Evolutionary conservation across 1,140 invertebrate species (phyloP).

Genomic region (Centruroides vittatus): DNA sequence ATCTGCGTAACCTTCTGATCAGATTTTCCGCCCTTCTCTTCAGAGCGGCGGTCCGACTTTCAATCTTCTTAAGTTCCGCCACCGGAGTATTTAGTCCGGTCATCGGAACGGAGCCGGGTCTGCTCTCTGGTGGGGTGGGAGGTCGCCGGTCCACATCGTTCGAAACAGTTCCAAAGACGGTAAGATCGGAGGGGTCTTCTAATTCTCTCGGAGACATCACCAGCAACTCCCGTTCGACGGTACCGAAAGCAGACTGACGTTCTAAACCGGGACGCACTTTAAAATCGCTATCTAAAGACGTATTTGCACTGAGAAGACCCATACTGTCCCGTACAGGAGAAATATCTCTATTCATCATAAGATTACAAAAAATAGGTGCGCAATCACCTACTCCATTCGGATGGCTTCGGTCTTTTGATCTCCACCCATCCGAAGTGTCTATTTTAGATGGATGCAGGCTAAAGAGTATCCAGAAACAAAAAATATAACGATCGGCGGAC

Average conservation of each 20-base stretch:
- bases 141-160: not conserved
- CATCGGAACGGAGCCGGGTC: not conserved
- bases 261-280: not conserved
- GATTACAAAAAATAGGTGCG: no score
- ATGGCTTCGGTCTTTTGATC: no score
- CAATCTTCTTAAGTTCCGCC: not conserved
- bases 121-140: not conserved
- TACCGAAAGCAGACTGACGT: not conserved
- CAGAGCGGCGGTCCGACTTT: conserved; percentile 22
- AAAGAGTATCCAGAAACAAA: no score
- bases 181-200: not conserved
- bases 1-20: conserved; percentile 50
- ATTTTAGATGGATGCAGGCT: no score
- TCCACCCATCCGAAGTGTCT: no score
- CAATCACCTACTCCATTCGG: no score
- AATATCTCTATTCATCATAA: not conserved
- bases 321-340: not conserved
- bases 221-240: not conserved
- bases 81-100: not conserved
- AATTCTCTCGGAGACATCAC: not conserved
- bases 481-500: no score
- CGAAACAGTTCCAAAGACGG: not conserved
- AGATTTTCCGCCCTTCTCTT: conserved; percentile 52
- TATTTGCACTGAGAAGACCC: conserved; percentile 1
- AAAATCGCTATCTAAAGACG: not conserved